Evolutionary conservation across 2,888 invertebrate species (phyloP), one percentile per base, ranked within the genome.

Genomic region (Xestia sexstrigata): DNA sequence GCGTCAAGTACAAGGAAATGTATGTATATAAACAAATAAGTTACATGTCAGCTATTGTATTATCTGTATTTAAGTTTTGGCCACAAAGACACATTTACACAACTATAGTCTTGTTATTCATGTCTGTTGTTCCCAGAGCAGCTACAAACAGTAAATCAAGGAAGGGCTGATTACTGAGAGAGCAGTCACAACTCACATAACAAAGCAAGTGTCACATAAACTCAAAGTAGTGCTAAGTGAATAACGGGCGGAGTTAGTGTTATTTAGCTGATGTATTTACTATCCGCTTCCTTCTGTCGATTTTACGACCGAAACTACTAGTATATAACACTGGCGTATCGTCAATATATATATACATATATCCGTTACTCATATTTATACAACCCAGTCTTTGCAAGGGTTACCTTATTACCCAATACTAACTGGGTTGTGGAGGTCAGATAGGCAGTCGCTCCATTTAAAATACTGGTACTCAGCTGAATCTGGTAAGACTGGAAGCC

Each of bases 141-240:
- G 39, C 45, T 62, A 65, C 42, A 80, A 80, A 80, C 74, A 60
- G 66, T 75, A 76, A 75, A 78, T 84, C 82, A 85, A 81, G 85
- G 55, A 78, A 70, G 70, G 74, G 70, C 70, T 73, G 83, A 81
- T 84, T 84, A 78, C 72, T 45, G 68, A 55, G 81, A 81, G 84
- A 78, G 78, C 60, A 82, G 47, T 70, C 69, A 80, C 76, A 76
- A 83, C 63, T 83, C 65, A 47, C 82, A 78, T 78, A 84, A 84
- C 81, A 81, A 73, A 79, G 49, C 67, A 68, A 82, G 73, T 82
- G 85, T 82, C 83, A 75, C 85, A 84, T 84, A 85, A 85, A 85
- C 78, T 75, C 72, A 70, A 81, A 82, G 72, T 82, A 85, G 66
- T 73, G 78, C 85, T 85, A 82, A 82, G 82, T 84, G 85, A 84